Conservation (phyloP, 1,140 invertebrate genomes). For the Lethrus apterus region DNA sequence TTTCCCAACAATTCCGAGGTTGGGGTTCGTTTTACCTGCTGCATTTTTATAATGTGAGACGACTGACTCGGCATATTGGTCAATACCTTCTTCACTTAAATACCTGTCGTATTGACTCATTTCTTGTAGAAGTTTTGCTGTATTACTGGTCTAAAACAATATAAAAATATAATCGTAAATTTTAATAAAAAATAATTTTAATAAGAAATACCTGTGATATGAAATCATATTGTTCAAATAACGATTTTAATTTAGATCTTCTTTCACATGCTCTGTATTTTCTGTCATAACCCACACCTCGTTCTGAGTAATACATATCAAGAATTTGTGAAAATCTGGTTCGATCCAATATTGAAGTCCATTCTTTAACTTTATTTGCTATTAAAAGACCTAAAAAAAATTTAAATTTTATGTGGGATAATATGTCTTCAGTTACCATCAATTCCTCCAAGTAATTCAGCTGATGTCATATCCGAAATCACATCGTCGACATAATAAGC, state of each 20-base stretch:
- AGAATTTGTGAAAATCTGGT: constrained; percentile 57
- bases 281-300: constrained; percentile 49
- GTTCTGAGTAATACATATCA: constrained; percentile 61
- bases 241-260: constrained; percentile 41
- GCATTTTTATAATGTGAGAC: constrained; percentile 20
- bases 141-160: constrained; percentile 13
- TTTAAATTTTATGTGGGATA: too few species aligned
- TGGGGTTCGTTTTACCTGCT: constrained; percentile 21
- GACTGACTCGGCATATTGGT: constrained; percentile 14
- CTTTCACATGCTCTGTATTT: constrained; percentile 51
- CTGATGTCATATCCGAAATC: constrained; percentile 54
- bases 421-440: constrained; percentile 53
- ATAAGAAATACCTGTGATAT: constrained; percentile 31
- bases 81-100: constrained; percentile 22
- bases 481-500: constrained; percentile 46
- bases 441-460: constrained; percentile 57
- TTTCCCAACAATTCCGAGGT: background rate
- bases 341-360: constrained; percentile 43
- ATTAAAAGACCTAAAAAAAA: constrained; percentile 51
- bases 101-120: constrained; percentile 21
- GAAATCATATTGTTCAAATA: constrained; percentile 39
- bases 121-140: constrained; percentile 25
- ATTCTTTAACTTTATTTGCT: constrained; percentile 46
- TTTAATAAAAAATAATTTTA: background rate
- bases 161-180: background rate